phyloP scores from a whole-genome alignment of 1,140 invertebrate genomes.

The Pseudomyrmex dendroicus region DNA sequence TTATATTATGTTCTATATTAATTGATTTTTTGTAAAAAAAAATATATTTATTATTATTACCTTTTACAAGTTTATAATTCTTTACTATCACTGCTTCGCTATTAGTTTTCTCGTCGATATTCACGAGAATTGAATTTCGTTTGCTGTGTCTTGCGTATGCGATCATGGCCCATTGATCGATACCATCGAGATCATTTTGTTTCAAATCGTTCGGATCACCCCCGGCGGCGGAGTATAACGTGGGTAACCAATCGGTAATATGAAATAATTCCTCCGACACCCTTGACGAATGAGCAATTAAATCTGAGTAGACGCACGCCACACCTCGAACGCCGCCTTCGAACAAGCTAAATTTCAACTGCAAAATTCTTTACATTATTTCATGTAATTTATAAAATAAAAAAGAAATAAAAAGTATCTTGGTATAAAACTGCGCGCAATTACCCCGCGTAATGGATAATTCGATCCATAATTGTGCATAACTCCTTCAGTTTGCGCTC shows the following conservation, averaged over 20 bases:
- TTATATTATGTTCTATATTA: too few relatives aligned
- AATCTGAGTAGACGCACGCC: slow-evolving; percentile 87
- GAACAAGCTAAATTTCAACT: slow-evolving; percentile 84
- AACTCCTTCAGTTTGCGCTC: slow-evolving; percentile 86
- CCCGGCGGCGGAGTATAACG: slow-evolving; percentile 86
- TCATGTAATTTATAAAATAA: neutral
- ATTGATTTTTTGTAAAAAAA: neutral
- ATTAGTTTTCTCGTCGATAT: slow-evolving; percentile 74
- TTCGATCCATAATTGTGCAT: slow-evolving; percentile 88
- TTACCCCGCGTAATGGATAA: slow-evolving; percentile 89
- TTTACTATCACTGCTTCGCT: slow-evolving; percentile 71
- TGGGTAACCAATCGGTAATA: slow-evolving; percentile 91
- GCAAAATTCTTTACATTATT: slow-evolving; percentile 6
- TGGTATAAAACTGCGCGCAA: slow-evolving; percentile 15
- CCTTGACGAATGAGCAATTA: slow-evolving; percentile 83
- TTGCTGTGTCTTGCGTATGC: neutral
- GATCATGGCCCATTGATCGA: slow-evolving; percentile 85
- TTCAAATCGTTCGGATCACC: slow-evolving; percentile 79
- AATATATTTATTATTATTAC: slow-evolving; percentile 53
- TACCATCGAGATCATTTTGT: slow-evolving; percentile 79
- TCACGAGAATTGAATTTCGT: slow-evolving; percentile 72
- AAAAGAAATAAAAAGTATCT: too few relatives aligned
- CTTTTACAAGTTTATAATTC: slow-evolving; percentile 77
- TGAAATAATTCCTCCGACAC: slow-evolving; percentile 88
- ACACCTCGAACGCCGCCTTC: slow-evolving; percentile 89